Base-by-base conservation (phyloP, 1,140 invertebrate species). In the Plectrocnemia conspersa region DNA sequence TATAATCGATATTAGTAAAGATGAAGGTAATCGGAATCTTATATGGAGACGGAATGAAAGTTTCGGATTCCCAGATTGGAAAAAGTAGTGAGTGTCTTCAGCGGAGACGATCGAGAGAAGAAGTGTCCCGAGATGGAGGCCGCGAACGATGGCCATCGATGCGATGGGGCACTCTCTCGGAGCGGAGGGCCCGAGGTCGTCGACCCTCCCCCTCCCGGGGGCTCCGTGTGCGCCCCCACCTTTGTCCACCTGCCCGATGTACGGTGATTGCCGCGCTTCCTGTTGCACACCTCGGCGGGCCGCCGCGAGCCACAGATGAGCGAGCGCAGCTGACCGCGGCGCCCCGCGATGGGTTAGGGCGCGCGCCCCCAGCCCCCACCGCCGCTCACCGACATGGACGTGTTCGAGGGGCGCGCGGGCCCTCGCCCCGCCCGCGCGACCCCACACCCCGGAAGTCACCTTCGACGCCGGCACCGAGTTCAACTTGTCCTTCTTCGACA, bases 401-500 rank as follows among this genome's bases (percentile, higher is more conserved):
- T 60, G 48, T 56, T 49, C 54, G 54, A 56, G 54, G 40, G 44
- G 49, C 45, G 36, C 38, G 57, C 52, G 35, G 23, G 35, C 47
- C 46, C 48, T 29, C 38, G 29, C 36, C 27, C 52, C 21, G 42
- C 27, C 52, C 47, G 47, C 58, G 27, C 41, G 58, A 10, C 46
- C 54, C n/a, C 42, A 32, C 9, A 77, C 80, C 57, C 79, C 82
- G 54, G 81, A 83, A 69, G 82, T 85, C 60, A 76, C 79, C 58
- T 86, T 86, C 66, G 83, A 85, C 73, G 83, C 83, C 63, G 82
- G 82, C 67, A 80, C 81, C 46, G 85, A 86, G 67, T 87, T 88
- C 67, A 86, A 86, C 74, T 74, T 87, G 64, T 82, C 83, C 73
- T 88, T 87, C 73, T 88, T 88, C 73, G 84, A 87, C 71, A 77